Conservation (phyloP, 2,888 invertebrate genomes). For the Amaurobius ferox region DNA sequence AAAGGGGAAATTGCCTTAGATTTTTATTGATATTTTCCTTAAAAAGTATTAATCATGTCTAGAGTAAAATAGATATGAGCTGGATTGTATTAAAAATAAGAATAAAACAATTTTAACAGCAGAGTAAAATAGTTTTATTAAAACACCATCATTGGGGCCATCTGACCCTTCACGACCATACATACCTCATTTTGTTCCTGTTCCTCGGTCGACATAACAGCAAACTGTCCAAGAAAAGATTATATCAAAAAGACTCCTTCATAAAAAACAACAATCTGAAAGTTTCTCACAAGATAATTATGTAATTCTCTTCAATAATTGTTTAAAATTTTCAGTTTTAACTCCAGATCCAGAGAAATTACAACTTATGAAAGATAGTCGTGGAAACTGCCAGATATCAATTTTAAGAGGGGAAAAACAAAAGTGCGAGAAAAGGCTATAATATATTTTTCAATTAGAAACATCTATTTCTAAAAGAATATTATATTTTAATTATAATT, state of each 20-base stretch:
- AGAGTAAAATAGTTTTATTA: not conserved
- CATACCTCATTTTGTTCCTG: slow-evolving; percentile 20
- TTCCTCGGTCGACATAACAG: not conserved
- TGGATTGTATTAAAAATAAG: too few species aligned
- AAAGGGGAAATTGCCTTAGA: too few species aligned
- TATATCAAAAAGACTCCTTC: not conserved
- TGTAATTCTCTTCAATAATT: not conserved
- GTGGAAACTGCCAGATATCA: not conserved
- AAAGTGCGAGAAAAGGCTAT: too few species aligned
- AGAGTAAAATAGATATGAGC: too few species aligned
- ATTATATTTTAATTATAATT: too few species aligned
- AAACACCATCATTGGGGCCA: not conserved
- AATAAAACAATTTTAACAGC: too few species aligned
- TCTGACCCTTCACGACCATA: not conserved
- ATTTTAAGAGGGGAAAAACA: not conserved
- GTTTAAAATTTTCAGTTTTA: not conserved
- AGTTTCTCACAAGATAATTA: not conserved
- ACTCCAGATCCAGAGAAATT: not conserved
- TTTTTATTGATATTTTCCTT: too few species aligned
- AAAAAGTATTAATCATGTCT: too few species aligned
- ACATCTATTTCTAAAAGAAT: too few species aligned
- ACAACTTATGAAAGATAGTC: not conserved
- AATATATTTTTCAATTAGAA: too few species aligned
- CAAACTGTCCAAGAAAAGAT: not conserved
- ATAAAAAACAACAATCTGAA: not conserved